A percentile compares a stretch with the other conserved stretches of the same genome.
These are phyloP conservation scores for Pseudotriccus pelzelni DNA, from an alignment of 2,797 vertebrate species.

Conservation along the genomic window DNA sequence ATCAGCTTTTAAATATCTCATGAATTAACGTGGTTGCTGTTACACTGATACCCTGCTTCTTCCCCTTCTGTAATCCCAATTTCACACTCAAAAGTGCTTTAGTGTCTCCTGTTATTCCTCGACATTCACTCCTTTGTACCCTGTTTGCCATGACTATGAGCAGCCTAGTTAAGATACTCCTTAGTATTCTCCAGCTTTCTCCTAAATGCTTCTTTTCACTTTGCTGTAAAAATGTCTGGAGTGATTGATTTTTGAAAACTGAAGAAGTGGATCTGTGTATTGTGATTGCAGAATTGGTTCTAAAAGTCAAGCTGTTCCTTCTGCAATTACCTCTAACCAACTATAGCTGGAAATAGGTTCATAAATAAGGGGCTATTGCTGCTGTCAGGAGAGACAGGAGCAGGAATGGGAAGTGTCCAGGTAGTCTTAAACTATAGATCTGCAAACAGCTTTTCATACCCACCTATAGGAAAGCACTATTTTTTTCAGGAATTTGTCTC, in stretches of 20 bases:
- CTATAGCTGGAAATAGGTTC: background rate
- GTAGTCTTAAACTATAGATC: background rate
- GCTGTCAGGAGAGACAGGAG: background rate
- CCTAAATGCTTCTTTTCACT: background rate
- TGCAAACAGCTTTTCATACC: background rate
- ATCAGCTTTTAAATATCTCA: background rate
- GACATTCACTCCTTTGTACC: background rate
- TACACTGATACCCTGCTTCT: background rate
- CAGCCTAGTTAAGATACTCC: background rate
- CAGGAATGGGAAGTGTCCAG: background rate
- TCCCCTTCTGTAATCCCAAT: background rate
- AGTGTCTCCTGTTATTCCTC: background rate
- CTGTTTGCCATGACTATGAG: background rate
- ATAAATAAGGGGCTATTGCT: background rate
- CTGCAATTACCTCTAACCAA: background rate
- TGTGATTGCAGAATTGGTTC: background rate
- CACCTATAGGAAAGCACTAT: background rate
- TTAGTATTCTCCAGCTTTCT: background rate
- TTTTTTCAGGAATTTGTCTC: background rate
- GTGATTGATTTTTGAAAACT: background rate
- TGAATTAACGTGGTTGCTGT: background rate
- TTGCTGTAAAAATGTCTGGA: background rate
- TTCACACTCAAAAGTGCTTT: background rate
- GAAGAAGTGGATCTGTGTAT: background rate
- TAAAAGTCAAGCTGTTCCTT: slow-evolving; percentile 2